A percentile compares a stretch with the other conserved stretches of the same genome.
Conservation (phyloP, 2,888 invertebrate species). For the Laspeyria flexula region DNA sequence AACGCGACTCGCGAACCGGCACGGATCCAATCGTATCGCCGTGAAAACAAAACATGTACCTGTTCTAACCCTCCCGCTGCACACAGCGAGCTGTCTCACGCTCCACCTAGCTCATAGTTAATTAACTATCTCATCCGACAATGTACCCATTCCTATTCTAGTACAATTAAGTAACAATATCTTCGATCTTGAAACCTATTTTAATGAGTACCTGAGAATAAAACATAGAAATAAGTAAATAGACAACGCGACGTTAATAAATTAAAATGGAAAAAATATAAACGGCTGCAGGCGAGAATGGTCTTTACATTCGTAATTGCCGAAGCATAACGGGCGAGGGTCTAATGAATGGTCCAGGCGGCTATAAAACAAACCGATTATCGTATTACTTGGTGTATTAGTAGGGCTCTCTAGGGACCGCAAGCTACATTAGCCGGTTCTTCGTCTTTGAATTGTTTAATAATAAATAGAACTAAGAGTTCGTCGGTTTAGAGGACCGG, state of each 20-base stretch:
- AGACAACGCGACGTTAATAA: not conserved
- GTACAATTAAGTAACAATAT: not conserved
- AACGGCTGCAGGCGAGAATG: conserved; percentile 7
- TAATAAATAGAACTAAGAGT: conserved; percentile 2
- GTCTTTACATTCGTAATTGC: conserved; percentile 31
- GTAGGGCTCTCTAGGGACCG: conserved; percentile 2
- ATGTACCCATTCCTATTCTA: not conserved
- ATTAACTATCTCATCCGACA: conserved; percentile 25
- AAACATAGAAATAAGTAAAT: conserved; percentile 3
- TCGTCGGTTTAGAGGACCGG: not conserved
- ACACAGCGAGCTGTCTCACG: conserved; percentile 62
- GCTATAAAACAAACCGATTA: conserved; percentile 28
- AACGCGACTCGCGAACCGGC: conserved; percentile 60
- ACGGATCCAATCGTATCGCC: conserved; percentile 46
- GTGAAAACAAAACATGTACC: conserved; percentile 43
- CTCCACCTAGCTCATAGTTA: conserved; percentile 45
- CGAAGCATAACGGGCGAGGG: conserved; percentile 39
- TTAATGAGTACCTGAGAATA: not conserved
- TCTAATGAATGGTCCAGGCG: conserved; percentile 35
- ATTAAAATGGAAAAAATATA: conserved; percentile 15
- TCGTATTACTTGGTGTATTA: conserved; percentile 14
- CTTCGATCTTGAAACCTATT: not conserved
- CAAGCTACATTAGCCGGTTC: conserved; percentile 5
- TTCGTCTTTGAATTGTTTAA: conserved; percentile 1
- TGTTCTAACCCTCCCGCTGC: conserved; percentile 24